Evolutionary conservation across 2,888 invertebrate genomes (phyloP), one percentile per base, ranked within the genome.

Genomic region (Nephrotoma appendiculata): DNA sequence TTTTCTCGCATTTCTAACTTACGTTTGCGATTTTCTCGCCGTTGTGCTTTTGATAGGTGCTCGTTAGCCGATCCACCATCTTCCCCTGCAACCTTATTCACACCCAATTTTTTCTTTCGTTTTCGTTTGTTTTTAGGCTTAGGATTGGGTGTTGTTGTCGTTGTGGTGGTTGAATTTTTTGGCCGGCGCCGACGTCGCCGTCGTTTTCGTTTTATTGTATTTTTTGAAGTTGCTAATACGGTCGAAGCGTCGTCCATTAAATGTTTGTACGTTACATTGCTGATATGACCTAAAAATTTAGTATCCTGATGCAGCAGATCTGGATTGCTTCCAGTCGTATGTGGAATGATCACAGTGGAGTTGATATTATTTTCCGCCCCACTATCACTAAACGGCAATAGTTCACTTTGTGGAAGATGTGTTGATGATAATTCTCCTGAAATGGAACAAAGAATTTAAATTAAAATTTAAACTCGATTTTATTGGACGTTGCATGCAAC

Each of bases 121-220:
- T 71, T 71, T 31, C 71, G 31, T 19, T 71, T 71, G 11, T 71
- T 71, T 71, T 71, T 71, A 31, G 19, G 71, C 11, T 31, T 71
- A 31, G 31, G 9, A 71, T 71, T 71, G 19, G 71, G 31, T 71
- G 6, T 71, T 71, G 71, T 9, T 71, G 71, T 71, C 31, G 71
- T 71, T 31, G 71, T 71, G 71, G 71, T 71, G 0, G 31, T 71
- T 31, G 71, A 31, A 9, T 4, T 71, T 71, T 71, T 71, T 5
- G 71, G 57, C 15, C 86, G 86, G 57, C 85, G 87, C 19, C 85
- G 85, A 41, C 85, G 57, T 43, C 83, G 86, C 57, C 45, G 42
- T 52, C 86, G 84, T 86, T 41, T 86, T 87, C 84, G 84, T 42
- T 84, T 48, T 41, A 86, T 86, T 86, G 45, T 5, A 19, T 71